A percentile compares a stretch with the other conserved stretches of the same genome.
Conservation (phyloP, 2,888 invertebrate genomes). For the Margaritifera margaritifera region DNA sequence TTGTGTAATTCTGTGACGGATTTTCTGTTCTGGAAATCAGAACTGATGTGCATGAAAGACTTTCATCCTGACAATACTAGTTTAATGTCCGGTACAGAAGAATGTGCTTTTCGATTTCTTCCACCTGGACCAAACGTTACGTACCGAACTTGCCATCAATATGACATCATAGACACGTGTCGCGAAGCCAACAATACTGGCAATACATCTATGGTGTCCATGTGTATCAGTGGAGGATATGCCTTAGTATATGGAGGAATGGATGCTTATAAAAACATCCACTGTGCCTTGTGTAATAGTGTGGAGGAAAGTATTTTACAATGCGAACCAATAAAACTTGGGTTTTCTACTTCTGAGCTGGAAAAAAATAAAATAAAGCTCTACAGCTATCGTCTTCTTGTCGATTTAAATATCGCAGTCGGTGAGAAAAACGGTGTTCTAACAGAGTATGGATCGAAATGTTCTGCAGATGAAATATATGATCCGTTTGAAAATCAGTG, state of each 20-base stretch:
- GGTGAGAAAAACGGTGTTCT: neutral
- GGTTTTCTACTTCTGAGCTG: neutral
- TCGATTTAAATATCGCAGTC: slow-evolving; percentile 17
- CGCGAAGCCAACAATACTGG: neutral
- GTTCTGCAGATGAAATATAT: slow-evolving; percentile 29
- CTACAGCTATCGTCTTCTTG: slow-evolving; percentile 20
- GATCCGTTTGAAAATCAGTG: slow-evolving; percentile 37
- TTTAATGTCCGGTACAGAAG: neutral
- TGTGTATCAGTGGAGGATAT: slow-evolving; percentile 13
- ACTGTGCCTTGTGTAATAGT: slow-evolving; percentile 59
- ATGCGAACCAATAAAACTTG: slow-evolving; percentile 8
- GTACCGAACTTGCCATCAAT: slow-evolving; percentile 10
- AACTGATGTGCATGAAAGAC: slow-evolving; percentile 16
- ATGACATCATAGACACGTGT: slow-evolving; percentile 7
- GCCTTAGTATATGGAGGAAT: slow-evolving; percentile 10
- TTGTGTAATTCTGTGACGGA: slow-evolving; percentile 29
- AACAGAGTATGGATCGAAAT: slow-evolving; percentile 7
- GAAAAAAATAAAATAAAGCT: neutral
- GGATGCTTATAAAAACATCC: slow-evolving; percentile 43
- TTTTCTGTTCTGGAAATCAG: slow-evolving; percentile 22
- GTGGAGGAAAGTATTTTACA: neutral
- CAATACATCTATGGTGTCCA: neutral
- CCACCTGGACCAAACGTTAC: slow-evolving; percentile 3
- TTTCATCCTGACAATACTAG: neutral
- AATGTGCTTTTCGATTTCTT: slow-evolving; percentile 6